A percentile compares a stretch with the other conserved stretches of the same genome.
phyloP scores from a whole-genome alignment of 2,113 vertebrate species.

The Ictidomys tridecemlineatus region DNA sequence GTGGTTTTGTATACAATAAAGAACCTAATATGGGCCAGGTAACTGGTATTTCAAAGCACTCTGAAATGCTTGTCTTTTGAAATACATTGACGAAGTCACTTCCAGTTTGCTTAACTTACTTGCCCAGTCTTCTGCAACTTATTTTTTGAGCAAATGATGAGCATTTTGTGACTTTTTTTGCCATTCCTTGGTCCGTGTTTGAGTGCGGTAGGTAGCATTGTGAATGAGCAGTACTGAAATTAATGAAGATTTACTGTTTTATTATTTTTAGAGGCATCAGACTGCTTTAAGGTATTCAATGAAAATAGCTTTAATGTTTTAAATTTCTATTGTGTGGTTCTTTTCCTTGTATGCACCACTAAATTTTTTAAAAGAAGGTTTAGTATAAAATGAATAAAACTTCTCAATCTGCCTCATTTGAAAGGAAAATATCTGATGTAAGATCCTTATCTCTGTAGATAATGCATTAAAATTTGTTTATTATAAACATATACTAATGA shows the following conservation, averaged over 20 bases:
- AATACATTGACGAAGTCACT: background rate
- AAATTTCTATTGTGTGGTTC: background rate
- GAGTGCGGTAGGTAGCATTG: background rate
- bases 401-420: background rate
- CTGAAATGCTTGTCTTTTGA: background rate
- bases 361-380: background rate
- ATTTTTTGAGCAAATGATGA: background rate
- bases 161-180: background rate
- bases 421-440: background rate
- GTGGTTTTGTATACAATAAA: background rate
- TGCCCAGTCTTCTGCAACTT: background rate
- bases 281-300: background rate
- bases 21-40: background rate
- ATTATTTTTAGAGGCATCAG: background rate
- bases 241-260: background rate
- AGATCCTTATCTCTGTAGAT: background rate
- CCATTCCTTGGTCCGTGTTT: background rate
- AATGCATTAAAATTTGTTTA: background rate
- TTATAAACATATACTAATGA: background rate
- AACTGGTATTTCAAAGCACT: background rate
- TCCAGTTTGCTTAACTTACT: background rate
- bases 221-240: background rate
- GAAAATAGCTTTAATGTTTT: background rate
- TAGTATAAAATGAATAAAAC: constrained; percentile 6
- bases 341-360: background rate